Conservation (phyloP, 1,140 invertebrate species). For the Anthonomus grandis region DNA sequence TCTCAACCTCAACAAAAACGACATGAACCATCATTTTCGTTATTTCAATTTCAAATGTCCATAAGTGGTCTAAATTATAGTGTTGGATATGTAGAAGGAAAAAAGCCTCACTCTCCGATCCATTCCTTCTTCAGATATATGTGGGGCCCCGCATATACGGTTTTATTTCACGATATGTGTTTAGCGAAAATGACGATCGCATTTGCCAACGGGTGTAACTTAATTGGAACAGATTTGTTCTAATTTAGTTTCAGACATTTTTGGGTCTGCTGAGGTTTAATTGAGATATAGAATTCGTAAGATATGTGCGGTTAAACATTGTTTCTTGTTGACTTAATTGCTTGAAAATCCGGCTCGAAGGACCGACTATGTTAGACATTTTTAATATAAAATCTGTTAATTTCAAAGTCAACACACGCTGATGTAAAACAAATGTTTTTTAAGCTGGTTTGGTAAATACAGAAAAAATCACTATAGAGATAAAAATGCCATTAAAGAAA, state of each 20-base stretch:
- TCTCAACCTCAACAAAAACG: neutral
- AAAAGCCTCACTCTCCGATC: neutral
- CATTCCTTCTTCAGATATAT: neutral
- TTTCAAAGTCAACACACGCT: no score
- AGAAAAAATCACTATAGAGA: no score
- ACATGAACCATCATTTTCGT: conserved; percentile 9
- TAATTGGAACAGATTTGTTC: conserved; percentile 17
- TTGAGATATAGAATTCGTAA: no score
- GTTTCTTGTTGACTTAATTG: no score
- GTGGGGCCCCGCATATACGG: conserved; percentile 15
- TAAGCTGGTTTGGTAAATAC: no score
- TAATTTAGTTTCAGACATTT: conserved; percentile 6
- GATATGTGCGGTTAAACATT: no score
- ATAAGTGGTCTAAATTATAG: conserved; percentile 19
- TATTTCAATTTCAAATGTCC: conserved; percentile 10
- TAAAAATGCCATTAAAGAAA: no score
- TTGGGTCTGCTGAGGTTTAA: neutral
- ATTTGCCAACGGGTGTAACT: neutral
- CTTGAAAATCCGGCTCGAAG: no score
- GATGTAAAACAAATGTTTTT: no score
- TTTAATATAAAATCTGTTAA: no score
- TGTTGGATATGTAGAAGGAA: neutral
- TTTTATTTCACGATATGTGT: conserved; percentile 6
- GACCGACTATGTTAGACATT: no score
- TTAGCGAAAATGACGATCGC: conserved; percentile 9